A percentile compares a stretch with the other conserved stretches of the same genome.
These are phyloP conservation scores for Ceratitis capitata DNA, from an alignment of 1,140 invertebrate genomes.

Conservation along the genomic window DNA sequence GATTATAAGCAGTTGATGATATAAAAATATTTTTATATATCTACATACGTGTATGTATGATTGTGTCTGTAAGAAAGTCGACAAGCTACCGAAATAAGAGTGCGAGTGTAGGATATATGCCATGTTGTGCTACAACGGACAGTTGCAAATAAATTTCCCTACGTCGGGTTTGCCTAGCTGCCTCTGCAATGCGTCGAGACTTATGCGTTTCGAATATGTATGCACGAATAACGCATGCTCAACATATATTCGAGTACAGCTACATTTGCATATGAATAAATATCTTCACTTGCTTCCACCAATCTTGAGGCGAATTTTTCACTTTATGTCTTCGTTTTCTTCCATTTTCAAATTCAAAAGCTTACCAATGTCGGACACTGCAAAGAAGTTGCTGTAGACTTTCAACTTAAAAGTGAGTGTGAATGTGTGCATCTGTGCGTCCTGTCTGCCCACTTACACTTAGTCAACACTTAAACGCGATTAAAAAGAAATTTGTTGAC, in stretches of 20 bases:
- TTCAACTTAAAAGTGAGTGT: no score
- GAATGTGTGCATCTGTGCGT: not conserved
- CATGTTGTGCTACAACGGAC: not conserved
- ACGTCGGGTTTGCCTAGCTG: conserved; percentile 22
- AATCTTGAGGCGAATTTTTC: not conserved
- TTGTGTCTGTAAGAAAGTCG: not conserved
- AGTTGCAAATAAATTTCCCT: conserved; percentile 29
- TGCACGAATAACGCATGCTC: not conserved
- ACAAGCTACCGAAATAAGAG: not conserved
- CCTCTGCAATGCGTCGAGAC: conserved; percentile 22
- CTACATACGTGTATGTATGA: not conserved
- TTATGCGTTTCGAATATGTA: not conserved
- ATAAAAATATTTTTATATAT: not conserved
- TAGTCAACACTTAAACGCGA: not conserved
- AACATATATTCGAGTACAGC: not conserved
- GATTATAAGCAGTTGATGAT: not conserved
- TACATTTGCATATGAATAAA: not conserved
- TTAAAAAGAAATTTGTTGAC: not conserved
- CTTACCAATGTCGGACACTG: no score
- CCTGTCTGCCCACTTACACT: not conserved
- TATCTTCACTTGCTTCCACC: not conserved
- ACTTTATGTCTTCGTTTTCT: not conserved
- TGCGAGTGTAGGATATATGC: not conserved
- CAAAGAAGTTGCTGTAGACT: no score
- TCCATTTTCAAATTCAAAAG: not conserved